These are phyloP conservation scores for Chelmon rostratus DNA, from an alignment of 2,797 vertebrate genomes.

Conservation along the genomic window DNA sequence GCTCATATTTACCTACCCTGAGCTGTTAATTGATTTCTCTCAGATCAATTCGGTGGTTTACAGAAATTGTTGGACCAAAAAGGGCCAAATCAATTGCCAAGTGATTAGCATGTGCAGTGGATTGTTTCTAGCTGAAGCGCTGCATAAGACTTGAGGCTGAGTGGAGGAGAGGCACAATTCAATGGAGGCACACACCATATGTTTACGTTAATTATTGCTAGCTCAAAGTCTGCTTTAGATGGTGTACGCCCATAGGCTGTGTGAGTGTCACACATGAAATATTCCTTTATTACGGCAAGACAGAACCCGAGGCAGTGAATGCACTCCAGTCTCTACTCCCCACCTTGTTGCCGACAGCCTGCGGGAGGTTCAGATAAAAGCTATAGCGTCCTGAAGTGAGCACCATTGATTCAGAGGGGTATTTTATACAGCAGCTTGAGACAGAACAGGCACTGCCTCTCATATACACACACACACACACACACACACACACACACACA, in stretches of 20 bases:
- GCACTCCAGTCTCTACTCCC: constrained; percentile 62
- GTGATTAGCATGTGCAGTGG: constrained; percentile 82
- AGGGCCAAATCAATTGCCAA: constrained; percentile 75
- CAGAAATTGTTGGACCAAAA: constrained; percentile 81
- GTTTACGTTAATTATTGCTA: constrained; percentile 80
- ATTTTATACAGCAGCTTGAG: constrained; percentile 66
- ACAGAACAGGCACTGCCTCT: constrained; percentile 18
- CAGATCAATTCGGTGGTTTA: constrained; percentile 80
- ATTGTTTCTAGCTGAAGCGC: constrained; percentile 63
- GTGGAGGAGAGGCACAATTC: constrained; percentile 39
- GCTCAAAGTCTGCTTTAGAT: constrained; percentile 73
- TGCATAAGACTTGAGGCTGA: constrained; percentile 35
- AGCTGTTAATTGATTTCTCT: constrained; percentile 81
- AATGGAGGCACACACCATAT: constrained; percentile 67
- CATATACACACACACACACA: constrained; percentile 1
- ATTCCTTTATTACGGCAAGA: constrained; percentile 77
- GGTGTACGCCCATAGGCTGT: constrained; percentile 69
- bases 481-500: constrained; percentile 9
- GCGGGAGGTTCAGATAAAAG: constrained; percentile 78
- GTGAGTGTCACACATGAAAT: constrained; percentile 73
- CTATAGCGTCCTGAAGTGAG: constrained; percentile 73
- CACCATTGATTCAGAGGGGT: constrained; percentile 71
- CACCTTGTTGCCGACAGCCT: constrained; percentile 71
- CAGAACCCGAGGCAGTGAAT: constrained; percentile 72
- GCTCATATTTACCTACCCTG: constrained; percentile 77